Evolutionary conservation across 1,140 invertebrate genomes (phyloP).

Genomic region (Papilio machaon): DNA sequence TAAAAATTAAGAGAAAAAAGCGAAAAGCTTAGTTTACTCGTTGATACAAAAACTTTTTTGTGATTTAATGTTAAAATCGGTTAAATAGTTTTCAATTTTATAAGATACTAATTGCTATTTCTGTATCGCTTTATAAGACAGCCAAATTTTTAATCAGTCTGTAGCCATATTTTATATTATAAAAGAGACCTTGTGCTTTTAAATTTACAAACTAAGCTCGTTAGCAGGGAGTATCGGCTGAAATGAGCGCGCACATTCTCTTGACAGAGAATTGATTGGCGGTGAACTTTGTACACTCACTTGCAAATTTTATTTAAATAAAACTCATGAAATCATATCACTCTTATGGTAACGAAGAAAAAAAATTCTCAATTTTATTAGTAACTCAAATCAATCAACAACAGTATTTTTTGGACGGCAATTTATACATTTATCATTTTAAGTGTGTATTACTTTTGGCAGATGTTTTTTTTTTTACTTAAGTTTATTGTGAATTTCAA

Average conservation of each 20-base stretch:
- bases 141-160: neutral
- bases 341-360: neutral
- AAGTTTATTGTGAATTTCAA: too few relatives aligned
- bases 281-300: constrained; percentile 11
- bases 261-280: constrained; percentile 29
- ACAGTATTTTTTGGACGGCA: too few relatives aligned
- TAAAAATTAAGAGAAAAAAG: too few relatives aligned
- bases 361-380: neutral
- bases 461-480: too few relatives aligned
- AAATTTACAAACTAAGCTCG: constrained; percentile 37
- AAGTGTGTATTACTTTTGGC: too few relatives aligned
- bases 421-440: too few relatives aligned
- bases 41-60: too few relatives aligned
- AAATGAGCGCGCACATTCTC: constrained; percentile 32
- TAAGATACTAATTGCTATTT: neutral
- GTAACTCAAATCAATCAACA: too few relatives aligned
- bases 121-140: neutral
- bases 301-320: neutral
- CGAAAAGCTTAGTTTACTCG: too few relatives aligned
- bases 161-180: neutral
- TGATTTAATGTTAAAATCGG: too few relatives aligned
- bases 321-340: neutral
- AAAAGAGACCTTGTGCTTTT: constrained; percentile 33
- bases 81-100: neutral
- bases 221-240: constrained; percentile 33